These are phyloP conservation scores for Kryptopterus vitreolus DNA, from an alignment of 2,797 vertebrate genomes.

Conservation along the genomic window DNA sequence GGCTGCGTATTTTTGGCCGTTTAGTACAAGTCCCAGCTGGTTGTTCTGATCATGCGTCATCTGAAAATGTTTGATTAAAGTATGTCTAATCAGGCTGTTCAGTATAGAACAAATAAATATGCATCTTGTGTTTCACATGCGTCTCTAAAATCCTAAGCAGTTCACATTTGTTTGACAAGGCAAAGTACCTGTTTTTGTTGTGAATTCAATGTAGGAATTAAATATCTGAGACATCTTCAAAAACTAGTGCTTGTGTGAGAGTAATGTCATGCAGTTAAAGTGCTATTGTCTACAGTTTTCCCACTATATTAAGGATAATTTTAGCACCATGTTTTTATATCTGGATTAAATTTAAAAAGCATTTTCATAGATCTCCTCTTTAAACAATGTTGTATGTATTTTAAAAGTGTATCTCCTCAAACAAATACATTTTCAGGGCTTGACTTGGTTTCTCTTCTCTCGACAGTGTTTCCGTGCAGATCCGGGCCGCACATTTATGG, in stretches of 20 bases:
- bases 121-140: not conserved
- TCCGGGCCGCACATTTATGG: constrained; percentile 95
- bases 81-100: not conserved
- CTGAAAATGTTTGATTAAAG: too few species aligned
- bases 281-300: not conserved
- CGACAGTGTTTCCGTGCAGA: constrained; percentile 88
- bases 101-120: not conserved
- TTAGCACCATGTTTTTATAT: not conserved
- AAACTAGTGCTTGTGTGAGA: not conserved
- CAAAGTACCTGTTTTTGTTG: not conserved
- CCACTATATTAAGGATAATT: not conserved
- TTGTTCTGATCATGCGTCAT: too few species aligned
- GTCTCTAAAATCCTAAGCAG: not conserved
- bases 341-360: not conserved
- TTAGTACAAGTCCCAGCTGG: too few species aligned
- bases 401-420: not conserved
- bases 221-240: too few species aligned
- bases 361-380: not conserved
- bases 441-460: constrained; percentile 56
- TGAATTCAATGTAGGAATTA: not conserved
- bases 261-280: not conserved
- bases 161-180: not conserved
- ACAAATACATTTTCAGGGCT: constrained; percentile 33
- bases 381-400: not conserved
- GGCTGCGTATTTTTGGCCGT: too few species aligned